These are phyloP conservation scores for Hylaea fasciaria DNA, from an alignment of 2,888 invertebrate species.

Conservation along the genomic window DNA sequence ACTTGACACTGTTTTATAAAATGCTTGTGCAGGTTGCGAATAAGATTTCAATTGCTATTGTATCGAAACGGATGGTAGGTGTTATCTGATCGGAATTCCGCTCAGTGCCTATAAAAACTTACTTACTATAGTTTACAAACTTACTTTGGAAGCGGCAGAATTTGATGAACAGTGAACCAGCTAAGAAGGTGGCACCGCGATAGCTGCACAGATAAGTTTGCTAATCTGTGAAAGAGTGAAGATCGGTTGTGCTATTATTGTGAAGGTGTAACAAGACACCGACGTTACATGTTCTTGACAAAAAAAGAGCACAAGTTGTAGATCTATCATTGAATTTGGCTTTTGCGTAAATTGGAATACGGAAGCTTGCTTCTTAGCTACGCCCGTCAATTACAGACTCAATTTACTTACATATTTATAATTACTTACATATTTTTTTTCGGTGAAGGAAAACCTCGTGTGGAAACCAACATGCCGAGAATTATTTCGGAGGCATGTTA, in stretches of 20 bases:
- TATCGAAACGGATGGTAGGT: conserved; percentile 70
- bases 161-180: background rate
- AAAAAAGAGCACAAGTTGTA: conserved; percentile 64
- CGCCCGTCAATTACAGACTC: too few relatives aligned
- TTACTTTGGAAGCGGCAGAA: conserved; percentile 1
- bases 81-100: conserved; percentile 83
- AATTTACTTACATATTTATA: too few relatives aligned
- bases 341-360: conserved; percentile 28
- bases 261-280: conserved; percentile 75
- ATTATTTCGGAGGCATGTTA: too few relatives aligned
- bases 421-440: too few relatives aligned
- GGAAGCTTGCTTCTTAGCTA: conserved; percentile 8
- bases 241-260: conserved; percentile 58
- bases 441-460: too few relatives aligned
- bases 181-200: conserved; percentile 12
- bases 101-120: conserved; percentile 49
- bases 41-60: conserved; percentile 66
- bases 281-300: conserved; percentile 74
- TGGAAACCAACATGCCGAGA: too few relatives aligned
- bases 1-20: conserved; percentile 63
- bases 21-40: conserved; percentile 56
- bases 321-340: conserved; percentile 54
- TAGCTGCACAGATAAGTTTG: conserved; percentile 37
- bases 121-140: conserved; percentile 11
- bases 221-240: conserved; percentile 68